phyloP scores from a whole-genome alignment of 2,113 vertebrate species.

The Varanus salvator region DNA sequence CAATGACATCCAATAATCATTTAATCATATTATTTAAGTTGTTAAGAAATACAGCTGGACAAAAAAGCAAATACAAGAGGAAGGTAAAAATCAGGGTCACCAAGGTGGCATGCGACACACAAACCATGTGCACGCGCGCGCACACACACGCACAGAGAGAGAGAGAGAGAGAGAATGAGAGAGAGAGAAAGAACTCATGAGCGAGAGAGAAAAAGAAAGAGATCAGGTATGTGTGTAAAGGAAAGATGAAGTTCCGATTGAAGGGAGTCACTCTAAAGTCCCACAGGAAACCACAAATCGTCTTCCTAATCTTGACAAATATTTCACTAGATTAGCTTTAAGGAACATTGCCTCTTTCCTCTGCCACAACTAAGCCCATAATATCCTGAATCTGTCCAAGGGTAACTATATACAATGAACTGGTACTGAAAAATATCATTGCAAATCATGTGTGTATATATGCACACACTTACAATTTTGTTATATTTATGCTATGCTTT shows the following conservation, averaged over 20 bases:
- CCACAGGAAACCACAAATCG: neutral
- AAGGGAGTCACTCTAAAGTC: neutral
- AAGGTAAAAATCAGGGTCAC: neutral
- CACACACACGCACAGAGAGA: no score
- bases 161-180: neutral
- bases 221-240: neutral
- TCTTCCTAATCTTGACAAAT: neutral
- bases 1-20: neutral
- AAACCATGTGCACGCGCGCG: neutral
- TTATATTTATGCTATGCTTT: neutral
- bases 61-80: neutral
- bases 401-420: neutral
- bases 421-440: neutral
- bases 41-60: neutral
- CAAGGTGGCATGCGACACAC: neutral
- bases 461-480: neutral
- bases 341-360: no score
- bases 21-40: slow-evolving; percentile 13
- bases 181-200: neutral
- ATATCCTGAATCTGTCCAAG: neutral
- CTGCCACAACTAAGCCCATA: neutral
- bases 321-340: neutral
- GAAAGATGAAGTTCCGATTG: neutral
- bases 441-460: neutral
- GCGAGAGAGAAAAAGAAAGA: neutral